These are phyloP conservation scores for Scolopax rusticola DNA, from an alignment of 2,797 vertebrate genomes.

Conservation along the genomic window DNA sequence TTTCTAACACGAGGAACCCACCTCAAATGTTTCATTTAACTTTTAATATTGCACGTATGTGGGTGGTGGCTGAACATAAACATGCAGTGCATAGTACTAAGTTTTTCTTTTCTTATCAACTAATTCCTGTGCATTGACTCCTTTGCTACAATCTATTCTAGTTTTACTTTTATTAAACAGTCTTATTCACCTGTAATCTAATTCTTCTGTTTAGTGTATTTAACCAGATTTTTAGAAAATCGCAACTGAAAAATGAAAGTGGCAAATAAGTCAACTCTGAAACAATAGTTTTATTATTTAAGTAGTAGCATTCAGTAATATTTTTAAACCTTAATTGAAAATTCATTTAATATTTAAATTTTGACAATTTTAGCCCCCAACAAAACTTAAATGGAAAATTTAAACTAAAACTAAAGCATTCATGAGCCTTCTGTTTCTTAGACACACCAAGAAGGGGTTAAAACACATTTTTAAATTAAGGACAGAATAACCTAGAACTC, in stretches of 20 bases:
- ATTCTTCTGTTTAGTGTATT: not conserved
- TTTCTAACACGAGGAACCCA: not conserved
- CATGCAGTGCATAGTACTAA: not conserved
- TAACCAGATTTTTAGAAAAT: not conserved
- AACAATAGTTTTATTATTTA: not conserved
- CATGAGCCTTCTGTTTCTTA: not conserved
- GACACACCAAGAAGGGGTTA: not conserved
- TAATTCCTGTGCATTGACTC: not conserved
- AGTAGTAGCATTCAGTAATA: not conserved
- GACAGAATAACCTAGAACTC: not conserved
- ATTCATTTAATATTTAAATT: not conserved
- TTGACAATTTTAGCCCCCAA: not conserved
- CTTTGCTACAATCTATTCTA: not conserved
- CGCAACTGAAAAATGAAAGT: not conserved
- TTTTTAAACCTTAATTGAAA: not conserved
- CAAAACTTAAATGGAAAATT: not conserved
- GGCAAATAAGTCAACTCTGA: not conserved
- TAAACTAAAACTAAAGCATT: not conserved
- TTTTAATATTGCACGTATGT: not conserved
- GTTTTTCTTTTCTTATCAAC: not conserved
- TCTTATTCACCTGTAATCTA: not conserved
- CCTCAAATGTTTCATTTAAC: not conserved
- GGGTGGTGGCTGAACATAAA: not conserved
- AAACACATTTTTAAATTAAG: not conserved
- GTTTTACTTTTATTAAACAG: not conserved